Base-by-base conservation (phyloP, 2,113 vertebrate species). In the Phodopus roborovskii region DNA sequence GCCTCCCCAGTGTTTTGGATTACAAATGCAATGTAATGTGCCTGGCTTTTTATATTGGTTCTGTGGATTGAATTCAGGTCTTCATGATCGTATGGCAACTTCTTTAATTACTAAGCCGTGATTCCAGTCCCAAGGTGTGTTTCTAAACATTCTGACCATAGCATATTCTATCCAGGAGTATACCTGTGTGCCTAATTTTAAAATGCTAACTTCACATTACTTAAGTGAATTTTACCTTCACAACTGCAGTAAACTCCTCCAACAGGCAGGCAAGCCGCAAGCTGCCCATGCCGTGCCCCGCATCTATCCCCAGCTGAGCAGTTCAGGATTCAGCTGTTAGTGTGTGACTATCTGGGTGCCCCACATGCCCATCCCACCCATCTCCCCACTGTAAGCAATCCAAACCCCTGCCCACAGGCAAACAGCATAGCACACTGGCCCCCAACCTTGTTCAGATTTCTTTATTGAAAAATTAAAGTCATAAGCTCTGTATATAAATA, bases 391-490 rank as follows among this genome's bases (percentile, higher is more conserved):
- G 3, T 5, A 0, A 50, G 16, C 45, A 5, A 2, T 3, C 15
- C 58, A 48, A 77, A 82, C 88, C 1, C 66, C n/a, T 50, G 90
- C n/a, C 12, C 56, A 78, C 70, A 0, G 0, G 82, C 45, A 22
- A 0, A 0, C 1, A 81, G 78, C 24, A 28, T 1, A 87, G 60
- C 73, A 73, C 12, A 0, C 73, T 48, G 36, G 92, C 88, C 92
- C 75, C 96, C 94, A 97, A 95, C 75, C 88, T 94, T 97, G 97
- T 98, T 95, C 86, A 71, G 98, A 98, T 99, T 99, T 97, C 97
- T 98, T 98, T 99, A 99, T 99, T 99, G 99, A 98, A 99, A 99
- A 99, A 99, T 99, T 99, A 99, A 99, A 99, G 98, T 99, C 98
- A 98, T 98, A 99, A 98, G 98, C 99, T 99, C 98, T 99, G 97